Evolutionary conservation across 2,888 invertebrate species (phyloP).

Genomic region (Argyra leucocephala): DNA sequence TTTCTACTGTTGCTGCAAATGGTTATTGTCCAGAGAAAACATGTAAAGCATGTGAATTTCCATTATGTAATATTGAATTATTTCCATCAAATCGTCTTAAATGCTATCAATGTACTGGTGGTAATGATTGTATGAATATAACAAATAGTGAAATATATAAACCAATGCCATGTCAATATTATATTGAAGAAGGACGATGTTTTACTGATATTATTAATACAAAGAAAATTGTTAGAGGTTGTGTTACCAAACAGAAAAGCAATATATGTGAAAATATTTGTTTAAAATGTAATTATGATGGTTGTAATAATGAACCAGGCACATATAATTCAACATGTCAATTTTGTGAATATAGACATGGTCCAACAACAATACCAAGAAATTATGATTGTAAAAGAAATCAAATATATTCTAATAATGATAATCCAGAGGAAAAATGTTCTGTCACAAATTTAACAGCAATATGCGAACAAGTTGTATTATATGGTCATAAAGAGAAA

Average conservation of each 20-base stretch:
- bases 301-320: conserved; percentile 32
- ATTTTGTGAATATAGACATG: conserved; percentile 26
- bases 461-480: conserved; percentile 32
- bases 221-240: conserved; percentile 32
- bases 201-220: conserved; percentile 32
- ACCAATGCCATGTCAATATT: conserved; percentile 32
- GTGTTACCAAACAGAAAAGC: conserved; percentile 25
- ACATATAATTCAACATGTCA: conserved; percentile 29
- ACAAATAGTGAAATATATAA: conserved; percentile 22
- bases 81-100: conserved; percentile 31
- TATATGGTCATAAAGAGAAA: conserved; percentile 31
- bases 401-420: background rate
- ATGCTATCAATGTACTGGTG: conserved; percentile 35
- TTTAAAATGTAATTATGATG: conserved; percentile 35
- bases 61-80: conserved; percentile 33
- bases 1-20: conserved; percentile 27
- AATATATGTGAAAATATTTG: conserved; percentile 31
- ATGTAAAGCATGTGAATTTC: conserved; percentile 32
- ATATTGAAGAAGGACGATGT: conserved; percentile 31
- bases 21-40: conserved; percentile 27
- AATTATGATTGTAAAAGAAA: conserved; percentile 29
- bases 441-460: conserved; percentile 21
- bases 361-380: conserved; percentile 25
- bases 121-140: conserved; percentile 30
- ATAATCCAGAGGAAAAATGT: conserved; percentile 22